Evolutionary conservation across 2,797 vertebrate species (phyloP).

Genomic region (Sebastes variabilis): DNA sequence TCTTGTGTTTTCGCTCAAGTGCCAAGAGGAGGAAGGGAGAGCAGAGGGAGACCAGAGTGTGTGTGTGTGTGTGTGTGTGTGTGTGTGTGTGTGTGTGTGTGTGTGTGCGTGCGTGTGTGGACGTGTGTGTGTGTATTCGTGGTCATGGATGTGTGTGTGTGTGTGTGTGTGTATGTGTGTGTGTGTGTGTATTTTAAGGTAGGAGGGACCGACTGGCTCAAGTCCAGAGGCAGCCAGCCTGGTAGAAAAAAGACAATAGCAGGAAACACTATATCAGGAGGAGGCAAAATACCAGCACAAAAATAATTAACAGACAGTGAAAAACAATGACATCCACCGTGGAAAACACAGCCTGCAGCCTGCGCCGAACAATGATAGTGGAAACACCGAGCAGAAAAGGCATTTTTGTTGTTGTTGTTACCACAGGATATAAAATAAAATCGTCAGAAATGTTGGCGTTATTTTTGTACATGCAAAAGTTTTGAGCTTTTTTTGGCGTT

Average conservation of each 20-base stretch:
- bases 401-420: constrained; percentile 4
- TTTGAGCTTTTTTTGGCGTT: background rate
- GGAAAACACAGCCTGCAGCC: constrained; percentile 61
- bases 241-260: constrained; percentile 80
- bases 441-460: constrained; percentile 1
- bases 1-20: constrained; percentile 74
- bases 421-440: constrained; percentile 35
- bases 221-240: constrained; percentile 73
- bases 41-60: constrained; percentile 54
- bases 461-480: background rate
- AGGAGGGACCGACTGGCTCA: constrained; percentile 71
- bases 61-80: constrained; percentile 43
- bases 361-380: constrained; percentile 60
- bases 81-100: constrained; percentile 33
- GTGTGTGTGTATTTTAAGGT: constrained; percentile 64
- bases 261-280: constrained; percentile 83
- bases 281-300: constrained; percentile 74
- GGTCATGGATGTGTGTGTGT: constrained; percentile 38
- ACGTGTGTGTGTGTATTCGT: constrained; percentile 45
- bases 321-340: constrained; percentile 73
- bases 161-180: constrained; percentile 23
- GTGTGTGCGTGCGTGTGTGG: constrained; percentile 37
- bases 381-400: constrained; percentile 25
- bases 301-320: constrained; percentile 76
- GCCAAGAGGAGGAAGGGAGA: constrained; percentile 70